Base-by-base conservation (phyloP, 1,140 invertebrate genomes). In the Epicauta chinensis region DNA sequence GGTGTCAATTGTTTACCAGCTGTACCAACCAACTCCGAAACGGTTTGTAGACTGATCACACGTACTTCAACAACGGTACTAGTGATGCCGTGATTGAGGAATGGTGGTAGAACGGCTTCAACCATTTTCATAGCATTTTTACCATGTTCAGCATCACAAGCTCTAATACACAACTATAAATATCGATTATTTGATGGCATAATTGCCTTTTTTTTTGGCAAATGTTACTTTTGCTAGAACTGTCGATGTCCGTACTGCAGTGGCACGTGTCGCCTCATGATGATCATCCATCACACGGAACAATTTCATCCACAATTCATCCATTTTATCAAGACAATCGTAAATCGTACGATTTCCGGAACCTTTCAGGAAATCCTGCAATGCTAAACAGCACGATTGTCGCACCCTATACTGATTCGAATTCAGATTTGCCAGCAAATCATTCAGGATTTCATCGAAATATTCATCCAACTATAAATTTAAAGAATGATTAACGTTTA, bases 211-310 rank as follows among this genome's bases (percentile, higher is more conserved):
- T 12, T 23, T 30, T 3, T 29, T 13, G 42, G 14, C 59, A n/a
- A n/a, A n/a, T n/a, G 64, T 73, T 71, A 91, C 87, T 71, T 89
- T 89, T 60, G 88, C 87, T 1, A 97, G 73, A 38, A 86, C 76
- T 60, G 81, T 82, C 2, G 87, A 80, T 0, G 91, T 87, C 53
- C 80, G 78, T 23, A 81, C 83, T 17, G 93, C 93, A 2, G 88
- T 83, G 55, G 81, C 73, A 49, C 93, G 74, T 0, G 93, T 94
- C 15, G 82, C 84, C 67, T 93, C 91, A 66, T 96, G 93, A 62
- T 94, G 89, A 72, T 96, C 93, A 71, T 96, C 93, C 82, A 93
- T 87, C 0, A 96, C 91, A 29, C 89, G 73, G 64, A 96, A 91
- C 29, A 94, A 71, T 65, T 87, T 84, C 9, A 77, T 75, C 89